Base-by-base conservation (phyloP, 2,113 vertebrate species). In the Abramis brama region DNA sequence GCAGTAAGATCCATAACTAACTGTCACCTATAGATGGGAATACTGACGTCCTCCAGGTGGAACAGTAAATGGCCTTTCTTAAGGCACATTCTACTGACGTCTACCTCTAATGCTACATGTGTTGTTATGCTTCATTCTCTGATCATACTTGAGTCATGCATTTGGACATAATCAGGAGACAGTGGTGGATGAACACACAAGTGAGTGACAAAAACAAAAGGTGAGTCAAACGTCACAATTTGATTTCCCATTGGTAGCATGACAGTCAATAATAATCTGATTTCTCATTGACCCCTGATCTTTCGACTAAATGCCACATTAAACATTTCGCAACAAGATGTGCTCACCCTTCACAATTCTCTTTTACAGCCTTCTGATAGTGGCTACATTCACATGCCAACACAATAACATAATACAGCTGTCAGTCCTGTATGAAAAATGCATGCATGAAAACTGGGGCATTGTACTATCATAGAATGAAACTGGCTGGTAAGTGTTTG, bases 41-140 rank as follows among this genome's bases (percentile, higher is more conserved):
- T 79, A n/a, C 6, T 43, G 33, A 60, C 50, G 23, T 55, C 27
- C n/a, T 76, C n/a, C 47, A 57, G 75, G 5, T 55, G 25, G 17
- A 57, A 55, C 5, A 59, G 52, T 10, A 39, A 79, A 55, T 78
- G 25, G 25, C 47, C 15, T 15, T 52, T 77, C 8, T 78, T 30
- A 55, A 52, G 21, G 71, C 59, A 13, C 33, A 25, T 62, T 60
- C 33, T 39, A 25, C 55, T 79, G 33, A 71, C 4, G 4, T 43
- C 68, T 43, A 43, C 13, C 12, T 17, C n/a, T 62, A 25, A 80
- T 45, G 57, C 36, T 64, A 64, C 79, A 80, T 27, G 59, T 64
- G 57, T n/a, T 36, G 52, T 75, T 74, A 47, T 25, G 59, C 11
- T 64, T 79, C 21, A n/a, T 79, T 79, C 30, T 59, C 76, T 21